Conservation (phyloP, 2,888 invertebrate species). For the Stramonita haemastoma region DNA sequence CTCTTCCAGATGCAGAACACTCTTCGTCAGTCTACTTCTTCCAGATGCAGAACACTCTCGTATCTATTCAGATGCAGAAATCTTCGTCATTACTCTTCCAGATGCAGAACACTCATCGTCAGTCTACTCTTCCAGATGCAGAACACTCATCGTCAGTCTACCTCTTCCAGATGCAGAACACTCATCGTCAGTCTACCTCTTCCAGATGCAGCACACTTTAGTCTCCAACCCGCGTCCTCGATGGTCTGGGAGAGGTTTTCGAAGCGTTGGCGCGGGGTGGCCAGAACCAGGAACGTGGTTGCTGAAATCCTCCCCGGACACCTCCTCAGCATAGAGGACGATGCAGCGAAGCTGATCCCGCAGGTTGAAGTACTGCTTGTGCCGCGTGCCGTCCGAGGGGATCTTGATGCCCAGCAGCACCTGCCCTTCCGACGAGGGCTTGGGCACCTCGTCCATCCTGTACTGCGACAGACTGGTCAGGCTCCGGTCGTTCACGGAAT, state of each 20-base stretch:
- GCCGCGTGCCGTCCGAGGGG: constrained; percentile 48
- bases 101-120: constrained; percentile 45
- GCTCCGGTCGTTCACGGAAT: background rate
- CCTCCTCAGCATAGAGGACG: constrained; percentile 48
- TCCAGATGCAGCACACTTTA: constrained; percentile 50
- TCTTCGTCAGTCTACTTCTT: constrained; percentile 43
- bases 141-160: constrained; percentile 47
- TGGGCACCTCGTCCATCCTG: constrained; percentile 30
- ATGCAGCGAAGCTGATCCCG: constrained; percentile 46
- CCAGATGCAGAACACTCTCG: constrained; percentile 50
- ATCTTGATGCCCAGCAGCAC: constrained; percentile 49
- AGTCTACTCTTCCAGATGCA: constrained; percentile 50
- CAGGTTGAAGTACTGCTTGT: constrained; percentile 47
- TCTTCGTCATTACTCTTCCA: no score
- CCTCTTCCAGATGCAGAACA: no score
- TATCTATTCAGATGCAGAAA: no score
- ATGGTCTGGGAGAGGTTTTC: constrained; percentile 46
- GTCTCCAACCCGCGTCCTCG: constrained; percentile 46
- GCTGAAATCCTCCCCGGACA: constrained; percentile 46
- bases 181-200: constrained; percentile 41
- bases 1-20: no score
- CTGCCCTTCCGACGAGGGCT: constrained; percentile 8
- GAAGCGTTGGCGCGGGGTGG: constrained; percentile 41
- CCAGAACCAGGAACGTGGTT: constrained; percentile 45
- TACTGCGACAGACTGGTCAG: constrained; percentile 29